Evolutionary conservation across 2,113 vertebrate species (phyloP), one percentile per base, ranked within the genome.

Genomic region (Scophthalmus maximus): DNA sequence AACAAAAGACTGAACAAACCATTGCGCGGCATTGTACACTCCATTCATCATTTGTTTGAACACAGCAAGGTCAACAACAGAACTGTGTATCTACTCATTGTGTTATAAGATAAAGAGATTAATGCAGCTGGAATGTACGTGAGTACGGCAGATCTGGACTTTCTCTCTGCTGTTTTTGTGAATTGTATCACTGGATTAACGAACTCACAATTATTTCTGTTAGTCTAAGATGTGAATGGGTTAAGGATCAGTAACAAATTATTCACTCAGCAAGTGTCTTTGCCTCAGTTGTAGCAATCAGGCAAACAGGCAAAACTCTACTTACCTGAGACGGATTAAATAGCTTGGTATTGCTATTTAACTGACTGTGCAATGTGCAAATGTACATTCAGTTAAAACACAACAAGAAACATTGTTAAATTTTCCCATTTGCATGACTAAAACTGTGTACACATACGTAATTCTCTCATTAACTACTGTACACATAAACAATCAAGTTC

Each of bases 41-140:
- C 42, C 52, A 67, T 84, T 64, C 69, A 66, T 51, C 25, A 32
- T 60, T 30, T 73, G 32, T 81, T 59, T 64, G 22, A 71, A 52
- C 17, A 57, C 36, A 72, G 44, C 60, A 65, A 82, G 72, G 65
- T 82, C 68, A 79, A 70, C 34, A 72, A 69, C 9, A 10, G 40
- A 70, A 18, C 26, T 30, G 46, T 34, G 34, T n/a, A 23, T 44
- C 36, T 56, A 26, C 46, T 78, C 9, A 52, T 22, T 49, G 20
- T 10, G 58, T 20, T 55, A 1, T 7, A 63, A 2, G 40, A 68
- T 29, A 51, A 42, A 51, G 25, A 66, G 67, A 73, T 70, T 62
- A 73, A 76, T 69, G 57, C 23, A 56, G 66, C 8, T 1, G 34
- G 15, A 58, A 15, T 52, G 5, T 38, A 59, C 59, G 58, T 6